Evolutionary conservation across 2,113 vertebrate species (phyloP), one percentile per base, ranked within the genome.

Genomic region (Pomatostomus ruficeps): DNA sequence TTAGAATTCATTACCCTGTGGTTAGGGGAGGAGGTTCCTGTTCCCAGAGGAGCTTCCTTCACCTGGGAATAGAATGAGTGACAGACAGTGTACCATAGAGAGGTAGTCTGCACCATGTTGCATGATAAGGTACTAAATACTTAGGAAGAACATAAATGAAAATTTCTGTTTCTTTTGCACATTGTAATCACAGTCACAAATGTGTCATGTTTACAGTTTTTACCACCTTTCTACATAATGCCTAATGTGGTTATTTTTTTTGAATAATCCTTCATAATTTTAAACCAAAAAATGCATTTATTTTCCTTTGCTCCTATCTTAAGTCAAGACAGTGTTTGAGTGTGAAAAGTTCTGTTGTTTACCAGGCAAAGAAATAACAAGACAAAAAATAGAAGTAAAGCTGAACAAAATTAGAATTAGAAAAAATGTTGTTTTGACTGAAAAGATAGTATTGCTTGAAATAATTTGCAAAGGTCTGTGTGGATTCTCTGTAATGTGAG

Each of bases 21-120:
- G 14, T 49, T 42, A 38, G 14, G 21, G 20, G 19, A 75, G 31
- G 35, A 59, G 6, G 12, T 55, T 88, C 19, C 26, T 29, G 2
- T 91, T 70, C 36, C 26, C 23, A 76, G 22, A 71, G 43, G 14
- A 40, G 11, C 8, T 51, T 77, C 22, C 11, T 89, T 14, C 18
- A 66, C 3, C 20, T 42, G 11, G 12, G 21, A 89, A 21, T 18
- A 61, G 49, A 62, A 73, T 42, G 46, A 61, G 4, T 58, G 9
- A 29, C 45, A 79, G 23, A 19, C 12, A 55, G 10, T 2, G 6
- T 40, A 21, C 12, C 21, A 36, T 7, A 38, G 28, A 46, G 36
- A 58, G 43, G 11, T 13, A 59, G 6, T 17, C 33, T 75, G 33
- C 21, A 20, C n/a, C 25, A 11, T 9, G 19, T 46, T 1, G 0